Percentiles rank a stretch among this genome's conserved stretches.
Conservation (phyloP, 1,140 invertebrate species). For the roundworm (Caenorhabditis elegans) region WBcel235 BX284606.5:15484501-15485000, state of each 20-base stretch:
- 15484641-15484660: constrained; percentile 82
- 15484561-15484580: constrained; percentile 46
- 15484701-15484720: constrained; percentile 57
- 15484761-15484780: constrained; percentile 53
- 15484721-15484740: constrained; percentile 49
- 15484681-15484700: constrained; percentile 64
- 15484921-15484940: constrained; percentile 99
- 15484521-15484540: too few species aligned
- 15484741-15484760: too few species aligned
- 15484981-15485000: constrained; percentile 90
- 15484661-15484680: constrained; percentile 58
- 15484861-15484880: constrained; percentile 93
- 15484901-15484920: constrained; percentile 57
- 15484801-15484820: constrained; percentile 61
- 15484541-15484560: too few species aligned
- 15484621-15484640: constrained; percentile 91
- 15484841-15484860: constrained; percentile 74
- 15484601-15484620: constrained; percentile 92
- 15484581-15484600: constrained; percentile 87
- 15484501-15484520: too few species aligned
- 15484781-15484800: constrained; percentile 61
- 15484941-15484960: constrained; percentile 98
- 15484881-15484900: constrained; percentile 80
- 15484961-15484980: constrained; percentile 85
- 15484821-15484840: constrained; percentile 60